phyloP scores from a whole-genome alignment of 2,888 invertebrate genomes.

The Nomada hirtipes region DNA sequence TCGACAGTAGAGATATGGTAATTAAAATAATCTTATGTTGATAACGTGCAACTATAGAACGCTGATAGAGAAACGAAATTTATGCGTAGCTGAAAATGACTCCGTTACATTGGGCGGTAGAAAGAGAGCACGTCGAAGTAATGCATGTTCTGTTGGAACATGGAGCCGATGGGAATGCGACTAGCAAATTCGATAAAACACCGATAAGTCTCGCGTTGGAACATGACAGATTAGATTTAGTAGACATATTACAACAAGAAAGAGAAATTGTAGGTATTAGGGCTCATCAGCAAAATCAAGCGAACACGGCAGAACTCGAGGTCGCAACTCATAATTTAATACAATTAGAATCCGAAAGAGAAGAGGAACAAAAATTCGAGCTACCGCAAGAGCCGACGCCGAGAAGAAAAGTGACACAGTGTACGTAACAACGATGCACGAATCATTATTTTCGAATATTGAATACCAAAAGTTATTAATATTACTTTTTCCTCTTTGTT shows the following conservation, averaged over 20 bases:
- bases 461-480: background rate
- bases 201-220: slow-evolving; percentile 89
- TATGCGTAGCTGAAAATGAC: slow-evolving; percentile 92
- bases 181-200: slow-evolving; percentile 91
- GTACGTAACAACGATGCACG: slow-evolving; percentile 52
- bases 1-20: slow-evolving; percentile 91
- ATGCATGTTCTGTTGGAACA: slow-evolving; percentile 89
- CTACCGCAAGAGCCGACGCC: slow-evolving; percentile 71
- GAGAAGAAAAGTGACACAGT: slow-evolving; percentile 74
- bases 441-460: background rate
- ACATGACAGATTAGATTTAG: slow-evolving; percentile 87
- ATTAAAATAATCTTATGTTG: slow-evolving; percentile 13
- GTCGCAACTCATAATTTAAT: slow-evolving; percentile 81
- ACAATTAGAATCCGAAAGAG: slow-evolving; percentile 77
- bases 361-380: slow-evolving; percentile 75
- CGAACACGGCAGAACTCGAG: slow-evolving; percentile 78
- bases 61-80: slow-evolving; percentile 4
- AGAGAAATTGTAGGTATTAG: slow-evolving; percentile 76
- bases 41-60: background rate
- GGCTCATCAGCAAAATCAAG: slow-evolving; percentile 74
- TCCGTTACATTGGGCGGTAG: slow-evolving; percentile 97
- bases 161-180: slow-evolving; percentile 89
- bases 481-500: background rate
- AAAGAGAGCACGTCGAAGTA: slow-evolving; percentile 90
- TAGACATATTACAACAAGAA: slow-evolving; percentile 86